phyloP scores from a whole-genome alignment of 2,888 invertebrate genomes.

The Sympetrum striolatum region DNA sequence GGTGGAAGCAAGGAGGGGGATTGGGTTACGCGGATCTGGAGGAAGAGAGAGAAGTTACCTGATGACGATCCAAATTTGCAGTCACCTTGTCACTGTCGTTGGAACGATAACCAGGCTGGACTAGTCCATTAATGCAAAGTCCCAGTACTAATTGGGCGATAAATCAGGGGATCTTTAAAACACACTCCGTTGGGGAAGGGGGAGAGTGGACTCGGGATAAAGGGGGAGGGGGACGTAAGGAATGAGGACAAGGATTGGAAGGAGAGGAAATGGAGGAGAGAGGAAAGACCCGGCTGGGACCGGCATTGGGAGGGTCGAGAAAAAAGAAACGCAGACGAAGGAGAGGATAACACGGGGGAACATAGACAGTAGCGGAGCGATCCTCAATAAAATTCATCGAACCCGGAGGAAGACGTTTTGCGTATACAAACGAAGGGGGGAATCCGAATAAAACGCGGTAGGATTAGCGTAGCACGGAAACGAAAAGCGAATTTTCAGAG shows the following conservation, averaged over 20 bases:
- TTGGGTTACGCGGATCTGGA: not conserved
- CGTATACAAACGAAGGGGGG: not conserved
- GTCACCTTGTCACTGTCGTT: slow-evolving; percentile 45
- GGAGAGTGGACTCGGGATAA: not conserved
- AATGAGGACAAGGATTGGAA: not conserved
- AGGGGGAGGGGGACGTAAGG: not conserved
- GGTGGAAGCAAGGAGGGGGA: not conserved
- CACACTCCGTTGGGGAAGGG: not conserved
- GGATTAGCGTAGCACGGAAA: not conserved
- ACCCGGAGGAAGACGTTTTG: not conserved
- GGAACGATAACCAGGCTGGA: slow-evolving; percentile 44
- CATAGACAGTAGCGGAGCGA: slow-evolving; percentile 21
- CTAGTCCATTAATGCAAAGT: slow-evolving; percentile 45
- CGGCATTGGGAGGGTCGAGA: not conserved
- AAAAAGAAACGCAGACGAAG: not conserved
- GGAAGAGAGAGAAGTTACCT: slow-evolving; percentile 13
- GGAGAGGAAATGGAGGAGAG: not conserved
- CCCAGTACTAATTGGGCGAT: slow-evolving; percentile 45
- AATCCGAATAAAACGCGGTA: not conserved
- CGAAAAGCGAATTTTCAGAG: not conserved
- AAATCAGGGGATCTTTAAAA: slow-evolving; percentile 42
- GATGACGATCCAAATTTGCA: slow-evolving; percentile 46
- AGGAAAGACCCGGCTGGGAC: not conserved
- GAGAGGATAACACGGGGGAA: not conserved
- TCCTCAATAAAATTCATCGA: slow-evolving; percentile 16